These are phyloP conservation scores for Mugil cephalus DNA, from an alignment of 2,113 vertebrate species.

Conservation along the genomic window DNA sequence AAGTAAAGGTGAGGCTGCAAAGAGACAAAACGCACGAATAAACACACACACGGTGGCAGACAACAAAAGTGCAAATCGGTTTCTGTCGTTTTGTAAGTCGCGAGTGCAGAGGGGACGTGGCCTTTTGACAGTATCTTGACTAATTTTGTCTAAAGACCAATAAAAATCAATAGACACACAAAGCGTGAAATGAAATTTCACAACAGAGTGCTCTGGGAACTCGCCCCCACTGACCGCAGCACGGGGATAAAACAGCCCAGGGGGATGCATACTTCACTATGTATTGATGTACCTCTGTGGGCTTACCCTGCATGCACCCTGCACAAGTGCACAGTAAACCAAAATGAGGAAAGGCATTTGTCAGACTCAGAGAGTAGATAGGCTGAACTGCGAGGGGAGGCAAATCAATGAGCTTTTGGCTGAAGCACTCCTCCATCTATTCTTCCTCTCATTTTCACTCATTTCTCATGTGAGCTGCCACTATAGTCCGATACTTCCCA, in stretches of 20 bases:
- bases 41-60: no score
- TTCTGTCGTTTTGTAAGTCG: slow-evolving; percentile 29
- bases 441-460: slow-evolving; percentile 57
- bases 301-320: slow-evolving; percentile 51
- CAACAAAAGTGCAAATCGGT: not conserved
- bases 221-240: slow-evolving; percentile 40
- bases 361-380: slow-evolving; percentile 51
- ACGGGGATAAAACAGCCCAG: slow-evolving; percentile 32
- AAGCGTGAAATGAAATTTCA: slow-evolving; percentile 81
- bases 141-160: slow-evolving; percentile 68
- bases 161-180: slow-evolving; percentile 74
- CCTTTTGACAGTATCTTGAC: slow-evolving; percentile 63
- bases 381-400: slow-evolving; percentile 35
- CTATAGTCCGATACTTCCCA: slow-evolving; percentile 13
- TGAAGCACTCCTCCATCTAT: slow-evolving; percentile 36
- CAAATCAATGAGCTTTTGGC: slow-evolving; percentile 67
- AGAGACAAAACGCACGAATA: no score
- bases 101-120: slow-evolving; percentile 34
- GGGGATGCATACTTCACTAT: slow-evolving; percentile 45
- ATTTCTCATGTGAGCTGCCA: slow-evolving; percentile 51
- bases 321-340: slow-evolving; percentile 48
- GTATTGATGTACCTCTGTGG: slow-evolving; percentile 53
- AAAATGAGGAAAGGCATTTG: slow-evolving; percentile 54
- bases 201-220: slow-evolving; percentile 55
- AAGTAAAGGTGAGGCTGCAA: slow-evolving; percentile 88